These are phyloP conservation scores for Limnephilus marmoratus DNA, from an alignment of 2,888 invertebrate species.

Conservation along the genomic window DNA sequence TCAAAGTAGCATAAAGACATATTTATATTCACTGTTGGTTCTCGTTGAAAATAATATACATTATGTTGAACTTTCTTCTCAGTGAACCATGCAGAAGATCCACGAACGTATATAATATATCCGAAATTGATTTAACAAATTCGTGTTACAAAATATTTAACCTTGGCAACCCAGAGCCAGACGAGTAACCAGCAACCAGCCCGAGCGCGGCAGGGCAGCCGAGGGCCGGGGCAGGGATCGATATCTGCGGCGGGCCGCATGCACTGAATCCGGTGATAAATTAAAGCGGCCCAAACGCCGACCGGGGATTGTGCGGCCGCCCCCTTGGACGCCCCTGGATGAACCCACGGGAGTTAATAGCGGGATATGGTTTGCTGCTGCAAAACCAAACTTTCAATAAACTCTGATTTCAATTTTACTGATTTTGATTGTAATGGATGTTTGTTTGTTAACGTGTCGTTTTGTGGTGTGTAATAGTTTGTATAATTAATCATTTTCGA, in stretches of 20 bases:
- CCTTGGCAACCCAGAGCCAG: conserved; percentile 55
- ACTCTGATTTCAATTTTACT: background rate
- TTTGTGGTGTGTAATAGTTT: background rate
- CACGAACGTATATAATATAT: conserved; percentile 29
- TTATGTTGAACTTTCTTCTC: conserved; percentile 10
- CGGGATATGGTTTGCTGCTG: conserved; percentile 11
- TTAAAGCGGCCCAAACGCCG: conserved; percentile 71
- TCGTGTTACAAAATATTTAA: conserved; percentile 54
- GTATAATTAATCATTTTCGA: background rate
- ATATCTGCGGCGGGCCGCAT: conserved; percentile 71
- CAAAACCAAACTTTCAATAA: background rate
- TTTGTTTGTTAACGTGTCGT: background rate
- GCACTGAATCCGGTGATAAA: conserved; percentile 73
- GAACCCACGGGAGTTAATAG: conserved; percentile 25
- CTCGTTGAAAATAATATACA: background rate
- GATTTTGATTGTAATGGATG: background rate
- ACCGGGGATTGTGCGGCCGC: conserved; percentile 63
- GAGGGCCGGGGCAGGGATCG: conserved; percentile 68
- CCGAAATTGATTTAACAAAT: conserved; percentile 52
- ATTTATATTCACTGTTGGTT: background rate
- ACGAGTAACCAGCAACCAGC: conserved; percentile 26
- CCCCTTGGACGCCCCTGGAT: conserved; percentile 55
- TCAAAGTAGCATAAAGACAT: background rate
- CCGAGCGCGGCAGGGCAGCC: background rate
- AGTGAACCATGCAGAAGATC: background rate